A percentile compares a stretch with the other conserved stretches of the same genome.
Evolutionary conservation across 2,888 invertebrate species (phyloP).

Genomic region (Eulithis testata): DNA sequence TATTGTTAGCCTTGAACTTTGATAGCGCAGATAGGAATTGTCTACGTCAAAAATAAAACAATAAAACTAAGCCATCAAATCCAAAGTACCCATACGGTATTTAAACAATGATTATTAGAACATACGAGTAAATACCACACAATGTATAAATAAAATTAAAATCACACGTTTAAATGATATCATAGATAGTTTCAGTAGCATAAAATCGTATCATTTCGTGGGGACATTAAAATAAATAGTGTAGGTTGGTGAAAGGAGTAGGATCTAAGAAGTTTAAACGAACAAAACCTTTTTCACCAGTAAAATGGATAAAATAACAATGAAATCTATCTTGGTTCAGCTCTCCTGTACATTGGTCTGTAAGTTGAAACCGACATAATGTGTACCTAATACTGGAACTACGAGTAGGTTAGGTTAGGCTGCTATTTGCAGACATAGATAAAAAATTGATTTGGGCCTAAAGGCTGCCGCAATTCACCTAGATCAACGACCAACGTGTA

Average conservation of each 20-base stretch:
- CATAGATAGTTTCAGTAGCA: slow-evolving; percentile 13
- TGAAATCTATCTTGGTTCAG: slow-evolving; percentile 34
- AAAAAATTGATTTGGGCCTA: too few species aligned
- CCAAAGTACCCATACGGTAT: slow-evolving; percentile 11
- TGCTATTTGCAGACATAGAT: too few species aligned
- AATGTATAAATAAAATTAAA: slow-evolving; percentile 16
- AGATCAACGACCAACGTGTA: too few species aligned
- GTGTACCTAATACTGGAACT: too few species aligned
- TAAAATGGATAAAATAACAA: background rate
- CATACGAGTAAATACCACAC: slow-evolving; percentile 6
- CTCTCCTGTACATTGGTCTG: slow-evolving; percentile 38
- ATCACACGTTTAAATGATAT: background rate
- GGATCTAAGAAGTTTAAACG: background rate
- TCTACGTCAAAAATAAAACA: background rate
- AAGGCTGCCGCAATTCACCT: too few species aligned
- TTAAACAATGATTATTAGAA: slow-evolving; percentile 6
- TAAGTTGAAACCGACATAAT: slow-evolving; percentile 33
- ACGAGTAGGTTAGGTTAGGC: too few species aligned
- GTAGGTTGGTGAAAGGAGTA: background rate
- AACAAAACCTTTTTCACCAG: background rate
- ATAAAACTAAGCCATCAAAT: slow-evolving; percentile 5
- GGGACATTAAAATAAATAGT: background rate
- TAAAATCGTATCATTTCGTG: background rate
- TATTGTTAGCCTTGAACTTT: too few species aligned
- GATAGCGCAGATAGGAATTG: too few species aligned